These are phyloP conservation scores for Amblyopsis rosae DNA, from an alignment of 2,113 vertebrate species.

Conservation along the genomic window DNA sequence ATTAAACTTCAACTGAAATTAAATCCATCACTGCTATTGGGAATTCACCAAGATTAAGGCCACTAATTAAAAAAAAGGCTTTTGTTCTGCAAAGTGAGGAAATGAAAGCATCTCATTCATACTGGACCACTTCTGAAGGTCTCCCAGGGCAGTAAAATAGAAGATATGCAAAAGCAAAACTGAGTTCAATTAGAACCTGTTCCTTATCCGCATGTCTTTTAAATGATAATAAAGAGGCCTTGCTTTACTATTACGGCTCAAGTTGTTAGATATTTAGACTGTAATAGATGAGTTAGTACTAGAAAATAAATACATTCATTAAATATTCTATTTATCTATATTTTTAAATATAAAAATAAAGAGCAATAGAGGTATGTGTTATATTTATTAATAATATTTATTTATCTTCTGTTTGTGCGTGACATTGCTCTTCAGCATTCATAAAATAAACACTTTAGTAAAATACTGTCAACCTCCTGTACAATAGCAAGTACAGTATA, in stretches of 20 bases:
- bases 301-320: too few species aligned
- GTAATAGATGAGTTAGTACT: constrained; percentile 12
- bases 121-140: constrained; percentile 58
- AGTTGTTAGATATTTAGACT: constrained; percentile 39
- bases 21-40: constrained; percentile 62
- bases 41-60: constrained; percentile 73
- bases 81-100: constrained; percentile 68
- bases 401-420: background rate
- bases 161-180: constrained; percentile 50
- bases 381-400: background rate
- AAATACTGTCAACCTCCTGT: too few species aligned
- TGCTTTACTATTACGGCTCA: constrained; percentile 47
- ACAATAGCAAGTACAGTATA: too few species aligned
- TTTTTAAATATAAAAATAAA: background rate
- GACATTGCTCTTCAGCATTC: too few species aligned
- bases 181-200: constrained; percentile 64
- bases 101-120: constrained; percentile 70
- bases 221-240: constrained; percentile 53
- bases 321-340: background rate
- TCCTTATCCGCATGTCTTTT: constrained; percentile 61
- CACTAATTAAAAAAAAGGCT: constrained; percentile 75
- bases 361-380: background rate
- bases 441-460: too few species aligned
- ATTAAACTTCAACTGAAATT: constrained; percentile 74
- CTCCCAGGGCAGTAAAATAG: constrained; percentile 66